A percentile compares a stretch with the other conserved stretches of the same genome.
Conservation (phyloP, 2,797 vertebrate species). For the Acanthis flammea region DNA sequence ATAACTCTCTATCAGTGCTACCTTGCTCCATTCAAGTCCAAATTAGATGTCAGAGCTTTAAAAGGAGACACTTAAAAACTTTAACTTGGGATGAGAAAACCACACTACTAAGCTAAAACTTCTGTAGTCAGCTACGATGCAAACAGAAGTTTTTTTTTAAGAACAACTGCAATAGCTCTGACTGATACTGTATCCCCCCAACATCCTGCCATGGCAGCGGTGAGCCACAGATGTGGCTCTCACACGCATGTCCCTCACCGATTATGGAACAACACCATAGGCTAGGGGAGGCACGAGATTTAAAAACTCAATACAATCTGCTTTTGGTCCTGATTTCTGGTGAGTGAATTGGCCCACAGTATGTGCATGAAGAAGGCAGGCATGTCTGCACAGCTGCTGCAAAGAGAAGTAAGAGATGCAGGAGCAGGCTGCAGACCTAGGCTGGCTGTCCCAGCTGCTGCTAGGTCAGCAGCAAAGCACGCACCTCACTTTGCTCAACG, state of each 20-base stretch:
- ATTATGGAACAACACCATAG: not conserved
- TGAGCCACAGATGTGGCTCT: not conserved
- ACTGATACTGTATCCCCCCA: not conserved
- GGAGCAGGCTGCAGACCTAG: not conserved
- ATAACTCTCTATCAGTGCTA: not conserved
- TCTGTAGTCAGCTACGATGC: not conserved
- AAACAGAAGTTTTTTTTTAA: not conserved
- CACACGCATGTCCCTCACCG: fast-evolving
- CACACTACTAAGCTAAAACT: not conserved
- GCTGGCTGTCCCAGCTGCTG: not conserved
- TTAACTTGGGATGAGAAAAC: not conserved
- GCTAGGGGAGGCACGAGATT: not conserved
- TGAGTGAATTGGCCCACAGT: not conserved
- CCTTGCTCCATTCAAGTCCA: not conserved
- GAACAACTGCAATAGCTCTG: not conserved
- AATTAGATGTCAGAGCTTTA: not conserved
- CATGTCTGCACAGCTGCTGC: not conserved
- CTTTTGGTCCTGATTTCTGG: not conserved
- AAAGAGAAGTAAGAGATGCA: not conserved
- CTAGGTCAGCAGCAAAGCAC: not conserved
- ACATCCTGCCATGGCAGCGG: fast-evolving
- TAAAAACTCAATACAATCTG: not conserved
- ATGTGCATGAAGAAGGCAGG: not conserved
- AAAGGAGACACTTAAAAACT: not conserved
- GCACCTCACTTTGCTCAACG: not conserved